These are phyloP conservation scores for Hylia prasina DNA, from an alignment of 2,113 vertebrate genomes.

Conservation along the genomic window DNA sequence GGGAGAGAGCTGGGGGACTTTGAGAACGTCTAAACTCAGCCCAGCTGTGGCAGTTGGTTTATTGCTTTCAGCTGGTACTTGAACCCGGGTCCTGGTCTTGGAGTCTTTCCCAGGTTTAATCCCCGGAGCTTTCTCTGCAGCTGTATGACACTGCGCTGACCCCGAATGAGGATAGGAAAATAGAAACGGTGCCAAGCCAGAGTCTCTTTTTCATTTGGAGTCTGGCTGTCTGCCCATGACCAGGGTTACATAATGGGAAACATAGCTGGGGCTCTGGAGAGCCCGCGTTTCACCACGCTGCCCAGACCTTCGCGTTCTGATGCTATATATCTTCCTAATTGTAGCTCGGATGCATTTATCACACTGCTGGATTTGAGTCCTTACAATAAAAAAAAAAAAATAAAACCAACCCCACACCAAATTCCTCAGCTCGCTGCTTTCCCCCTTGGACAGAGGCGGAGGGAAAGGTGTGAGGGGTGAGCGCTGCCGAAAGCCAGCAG, in stretches of 20 bases:
- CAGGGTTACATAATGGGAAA: constrained; percentile 99
- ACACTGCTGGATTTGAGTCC: constrained; percentile 81
- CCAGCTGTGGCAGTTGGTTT: constrained; percentile 99
- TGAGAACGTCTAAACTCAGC: constrained; percentile 83
- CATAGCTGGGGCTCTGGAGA: constrained; percentile 98
- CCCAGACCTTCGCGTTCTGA: constrained; percentile 84
- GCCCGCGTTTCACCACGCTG: constrained; percentile 86
- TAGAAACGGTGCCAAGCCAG: constrained; percentile 99
- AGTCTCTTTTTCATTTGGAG: constrained; percentile 99
- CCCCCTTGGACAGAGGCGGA: background rate
- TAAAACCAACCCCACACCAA: constrained; percentile 19
- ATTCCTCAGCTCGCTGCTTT: constrained; percentile 67
- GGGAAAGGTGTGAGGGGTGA: constrained; percentile 53
- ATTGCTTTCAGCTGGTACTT: constrained; percentile 99
- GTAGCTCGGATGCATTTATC: constrained; percentile 93
- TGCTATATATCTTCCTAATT: constrained; percentile 98
- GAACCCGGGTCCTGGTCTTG: constrained; percentile 99
- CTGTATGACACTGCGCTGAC: constrained; percentile 99
- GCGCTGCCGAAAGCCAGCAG: background rate
- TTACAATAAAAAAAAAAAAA: constrained; percentile 38
- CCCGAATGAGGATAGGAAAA: constrained; percentile 99
- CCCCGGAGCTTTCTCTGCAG: constrained; percentile 99
- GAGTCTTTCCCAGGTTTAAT: constrained; percentile 99
- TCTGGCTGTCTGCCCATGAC: constrained; percentile 99
- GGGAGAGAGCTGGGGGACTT: constrained; percentile 73